Conservation (phyloP, 1,140 invertebrate species). For the Acromyrmex charruanus region DNA sequence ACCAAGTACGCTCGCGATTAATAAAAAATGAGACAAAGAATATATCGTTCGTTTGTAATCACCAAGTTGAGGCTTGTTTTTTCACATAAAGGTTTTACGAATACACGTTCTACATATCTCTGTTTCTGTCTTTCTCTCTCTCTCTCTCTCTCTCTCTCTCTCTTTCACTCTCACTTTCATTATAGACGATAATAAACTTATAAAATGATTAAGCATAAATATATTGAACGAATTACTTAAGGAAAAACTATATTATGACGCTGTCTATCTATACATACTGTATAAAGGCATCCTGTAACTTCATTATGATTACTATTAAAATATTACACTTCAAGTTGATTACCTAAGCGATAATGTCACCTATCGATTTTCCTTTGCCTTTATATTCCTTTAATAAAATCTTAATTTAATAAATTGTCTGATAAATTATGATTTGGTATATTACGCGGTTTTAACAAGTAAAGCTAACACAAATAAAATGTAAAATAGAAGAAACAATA, state of each 20-base stretch:
- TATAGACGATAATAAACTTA: slow-evolving; percentile 80
- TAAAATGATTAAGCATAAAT: slow-evolving; percentile 81
- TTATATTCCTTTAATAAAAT: slow-evolving; percentile 27
- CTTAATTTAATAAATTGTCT: background rate
- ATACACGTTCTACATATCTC: slow-evolving; percentile 81
- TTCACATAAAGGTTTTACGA: slow-evolving; percentile 73
- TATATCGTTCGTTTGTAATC: slow-evolving; percentile 55
- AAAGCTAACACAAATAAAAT: background rate
- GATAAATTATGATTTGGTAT: background rate
- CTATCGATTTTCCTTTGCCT: slow-evolving; percentile 23
- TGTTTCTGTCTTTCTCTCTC: slow-evolving; percentile 69
- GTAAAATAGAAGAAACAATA: background rate
- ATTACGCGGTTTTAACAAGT: background rate
- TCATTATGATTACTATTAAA: slow-evolving; percentile 85
- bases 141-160: slow-evolving; percentile 62
- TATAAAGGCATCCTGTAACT: slow-evolving; percentile 86
- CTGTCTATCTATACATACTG: slow-evolving; percentile 86
- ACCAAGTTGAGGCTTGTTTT: slow-evolving; percentile 71
- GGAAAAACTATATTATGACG: slow-evolving; percentile 81
- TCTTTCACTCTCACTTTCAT: slow-evolving; percentile 18
- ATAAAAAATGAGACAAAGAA: slow-evolving; percentile 42
- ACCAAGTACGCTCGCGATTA: slow-evolving; percentile 52
- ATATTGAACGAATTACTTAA: slow-evolving; percentile 81
- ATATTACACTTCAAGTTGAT: slow-evolving; percentile 80
- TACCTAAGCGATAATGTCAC: slow-evolving; percentile 16